Base-by-base conservation (phyloP, 2,888 invertebrate genomes). In the Drosophila ezoana region DNA sequence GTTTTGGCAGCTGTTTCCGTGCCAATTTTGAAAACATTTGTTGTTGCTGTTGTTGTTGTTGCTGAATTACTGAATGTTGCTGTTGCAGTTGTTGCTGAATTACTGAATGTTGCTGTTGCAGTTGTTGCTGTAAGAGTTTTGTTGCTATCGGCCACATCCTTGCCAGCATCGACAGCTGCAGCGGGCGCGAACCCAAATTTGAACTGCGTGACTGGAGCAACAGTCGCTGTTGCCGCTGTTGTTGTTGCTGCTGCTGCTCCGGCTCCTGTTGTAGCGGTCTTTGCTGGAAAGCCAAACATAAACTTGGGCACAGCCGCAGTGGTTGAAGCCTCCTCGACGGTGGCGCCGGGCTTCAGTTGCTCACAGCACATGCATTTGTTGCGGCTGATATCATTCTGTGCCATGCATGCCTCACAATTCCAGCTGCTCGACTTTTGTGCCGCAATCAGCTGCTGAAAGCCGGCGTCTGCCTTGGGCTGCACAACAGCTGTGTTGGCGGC, bases 381-480 rank as follows among this genome's bases (percentile, higher is more conserved):
- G 20, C 91, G 92, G 16, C 91, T 91, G 4, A 89, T 84, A 48
- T 93, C 91, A 86, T 95, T 95, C 59, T 92, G 92, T 0, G 95
- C 93, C 93, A 94, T 93, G 87, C 95, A 95, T 16, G 93, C 93
- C 13, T 91, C 90, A 87, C 95, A 95, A 66, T 94, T 94, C 95
- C 95, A 95, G 59, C 93, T 92, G n/a, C 79, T 76, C 0, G 79
- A 68, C 60, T 89, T 90, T 62, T 93, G 92, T 23, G 89, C 79
- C 3, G 87, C 90, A 32, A 89, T 90, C 49, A 92, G 60, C 3
- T 87, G 75, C 75, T 92, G 88, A 38, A 93, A 93, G 28, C 92
- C 92, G 28, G 89, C 83, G 54, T 92, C 90, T 4, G 77, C 41
- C 40, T 80, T 62, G 1, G 67, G 52, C 6, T 47, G 51, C 9